Conservation (phyloP, 1,140 invertebrate species). For the Gryon sp. region DNA sequence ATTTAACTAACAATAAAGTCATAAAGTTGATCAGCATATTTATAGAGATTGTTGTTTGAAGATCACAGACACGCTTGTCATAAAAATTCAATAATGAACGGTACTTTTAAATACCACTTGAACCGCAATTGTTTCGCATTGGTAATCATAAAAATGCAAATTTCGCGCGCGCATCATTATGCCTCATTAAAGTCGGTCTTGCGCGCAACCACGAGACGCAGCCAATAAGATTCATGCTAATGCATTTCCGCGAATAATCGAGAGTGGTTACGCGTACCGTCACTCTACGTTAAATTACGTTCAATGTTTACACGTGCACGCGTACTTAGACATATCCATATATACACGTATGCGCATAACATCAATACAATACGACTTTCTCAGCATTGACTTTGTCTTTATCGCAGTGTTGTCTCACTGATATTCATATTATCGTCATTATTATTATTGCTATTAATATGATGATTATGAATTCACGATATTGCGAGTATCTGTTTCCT, state of each 20-base stretch:
- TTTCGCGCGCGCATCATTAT: constrained; percentile 20
- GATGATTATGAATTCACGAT: no score
- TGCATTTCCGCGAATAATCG: constrained; percentile 68
- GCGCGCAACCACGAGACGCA: constrained; percentile 21
- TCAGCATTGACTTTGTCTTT: constrained; percentile 20
- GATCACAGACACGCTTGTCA: constrained; percentile 27
- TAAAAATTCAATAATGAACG: constrained; percentile 53
- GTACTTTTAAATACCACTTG: constrained; percentile 54
- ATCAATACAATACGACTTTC: constrained; percentile 8
- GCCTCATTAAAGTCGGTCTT: constrained; percentile 21
- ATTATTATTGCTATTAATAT: no score
- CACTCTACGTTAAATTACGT: not conserved
- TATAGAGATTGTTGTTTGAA: constrained; percentile 18
- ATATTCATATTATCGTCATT: constrained; percentile 30
- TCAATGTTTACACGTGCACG: not conserved
- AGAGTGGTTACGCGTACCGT: constrained; percentile 31
- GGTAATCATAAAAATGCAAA: constrained; percentile 49
- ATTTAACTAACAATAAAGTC: constrained; percentile 52
- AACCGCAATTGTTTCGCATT: constrained; percentile 43
- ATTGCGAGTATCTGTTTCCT: constrained; percentile 42
- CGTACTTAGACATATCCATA: not conserved
- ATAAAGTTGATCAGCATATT: constrained; percentile 53
- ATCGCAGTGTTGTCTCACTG: constrained; percentile 28
- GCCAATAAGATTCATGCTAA: constrained; percentile 71
- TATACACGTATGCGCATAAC: not conserved